phyloP scores from a whole-genome alignment of 2,113 vertebrate genomes.

The Paedocypris sp. region DNA sequence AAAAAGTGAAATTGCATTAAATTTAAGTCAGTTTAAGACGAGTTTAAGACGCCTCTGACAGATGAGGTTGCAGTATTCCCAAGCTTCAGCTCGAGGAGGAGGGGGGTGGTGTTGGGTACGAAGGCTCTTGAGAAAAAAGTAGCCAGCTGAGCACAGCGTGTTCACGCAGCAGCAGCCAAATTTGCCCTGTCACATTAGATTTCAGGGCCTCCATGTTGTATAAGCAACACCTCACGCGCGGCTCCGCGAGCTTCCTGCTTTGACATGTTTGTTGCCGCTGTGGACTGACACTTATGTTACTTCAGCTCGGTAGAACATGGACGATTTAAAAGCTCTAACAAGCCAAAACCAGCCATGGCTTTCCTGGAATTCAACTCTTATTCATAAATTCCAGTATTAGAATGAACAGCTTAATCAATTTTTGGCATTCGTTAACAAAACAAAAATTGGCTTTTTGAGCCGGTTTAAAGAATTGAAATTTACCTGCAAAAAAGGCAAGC shows the following conservation, averaged over 20 bases:
- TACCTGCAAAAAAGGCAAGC: not conserved
- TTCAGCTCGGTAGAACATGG: conserved; percentile 61
- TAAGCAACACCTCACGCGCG: conserved; percentile 55
- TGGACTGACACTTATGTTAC: conserved; percentile 49
- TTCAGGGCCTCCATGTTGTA: conserved; percentile 50
- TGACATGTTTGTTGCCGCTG: not conserved
- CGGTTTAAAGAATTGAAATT: not conserved
- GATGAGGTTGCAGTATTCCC: conserved; percentile 9
- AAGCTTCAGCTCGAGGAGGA: conserved; percentile 48
- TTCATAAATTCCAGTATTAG: not conserved
- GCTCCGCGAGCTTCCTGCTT: conserved; percentile 46
- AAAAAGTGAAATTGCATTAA: too few species aligned
- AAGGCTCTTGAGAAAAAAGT: conserved; percentile 33
- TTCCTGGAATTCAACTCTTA: not conserved
- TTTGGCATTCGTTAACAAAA: not conserved
- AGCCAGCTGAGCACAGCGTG: conserved; percentile 22
- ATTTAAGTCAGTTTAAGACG: too few species aligned
- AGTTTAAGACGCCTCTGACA: not conserved
- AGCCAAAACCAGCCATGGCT: not conserved
- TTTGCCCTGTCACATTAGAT: conserved; percentile 63
- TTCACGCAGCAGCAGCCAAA: conserved; percentile 51
- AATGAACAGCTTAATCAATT: not conserved
- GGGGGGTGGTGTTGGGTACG: conserved; percentile 41
- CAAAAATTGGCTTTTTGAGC: not conserved
- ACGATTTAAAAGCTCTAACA: conserved; percentile 34